Conservation (phyloP, 2,888 invertebrate species). For the Laspeyria flexula region DNA sequence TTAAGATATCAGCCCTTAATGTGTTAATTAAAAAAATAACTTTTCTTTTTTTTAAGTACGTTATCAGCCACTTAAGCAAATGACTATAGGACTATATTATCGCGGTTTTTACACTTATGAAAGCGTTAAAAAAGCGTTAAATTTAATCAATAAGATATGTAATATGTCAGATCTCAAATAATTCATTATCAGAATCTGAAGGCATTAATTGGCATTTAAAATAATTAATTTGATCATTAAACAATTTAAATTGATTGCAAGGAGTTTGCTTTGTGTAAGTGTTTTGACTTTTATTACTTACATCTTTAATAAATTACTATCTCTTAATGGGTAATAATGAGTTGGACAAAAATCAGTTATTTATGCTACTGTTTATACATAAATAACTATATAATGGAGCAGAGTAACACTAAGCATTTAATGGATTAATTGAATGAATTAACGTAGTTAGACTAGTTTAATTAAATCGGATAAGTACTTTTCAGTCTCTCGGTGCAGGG, state of each 20-base stretch:
- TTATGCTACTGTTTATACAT: not conserved
- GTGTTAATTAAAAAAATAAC: constrained; percentile 84
- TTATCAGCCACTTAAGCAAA: constrained; percentile 81
- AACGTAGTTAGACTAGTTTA: not conserved
- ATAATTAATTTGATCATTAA: constrained; percentile 36
- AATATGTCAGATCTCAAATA: constrained; percentile 43
- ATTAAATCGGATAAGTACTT: not conserved
- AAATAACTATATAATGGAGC: not conserved
- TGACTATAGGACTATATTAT: constrained; percentile 66
- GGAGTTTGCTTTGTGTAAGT: constrained; percentile 20
- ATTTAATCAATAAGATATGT: constrained; percentile 57
- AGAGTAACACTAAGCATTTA: not conserved
- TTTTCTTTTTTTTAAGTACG: constrained; percentile 62
- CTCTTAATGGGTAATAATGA: constrained; percentile 33
- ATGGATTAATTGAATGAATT: not conserved
- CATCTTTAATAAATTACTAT: constrained; percentile 27
- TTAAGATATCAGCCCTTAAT: constrained; percentile 81
- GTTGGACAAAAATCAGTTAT: constrained; percentile 18
- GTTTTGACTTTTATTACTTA: constrained; percentile 24
- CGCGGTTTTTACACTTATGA: constrained; percentile 75
- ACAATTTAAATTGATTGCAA: constrained; percentile 29
- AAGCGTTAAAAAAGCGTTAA: constrained; percentile 74
- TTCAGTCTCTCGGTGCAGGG: not conserved
- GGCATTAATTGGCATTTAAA: constrained; percentile 42
- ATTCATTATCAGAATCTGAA: constrained; percentile 37